Conservation (phyloP, 2,888 invertebrate species). For the Lasioglossum lativentre region DNA sequence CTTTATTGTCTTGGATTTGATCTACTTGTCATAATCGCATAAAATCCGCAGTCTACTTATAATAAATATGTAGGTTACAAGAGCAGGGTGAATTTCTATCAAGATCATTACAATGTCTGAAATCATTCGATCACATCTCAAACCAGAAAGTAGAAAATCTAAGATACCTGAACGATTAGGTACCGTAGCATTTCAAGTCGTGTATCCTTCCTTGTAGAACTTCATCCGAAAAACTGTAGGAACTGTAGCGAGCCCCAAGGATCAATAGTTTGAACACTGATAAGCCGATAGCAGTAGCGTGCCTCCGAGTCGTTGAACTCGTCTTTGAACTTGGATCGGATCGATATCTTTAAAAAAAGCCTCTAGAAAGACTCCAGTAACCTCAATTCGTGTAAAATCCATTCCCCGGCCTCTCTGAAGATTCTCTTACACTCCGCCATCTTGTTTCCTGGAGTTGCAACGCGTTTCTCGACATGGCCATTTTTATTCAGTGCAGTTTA, state of each 20-base stretch:
- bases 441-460: neutral
- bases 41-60: too few species aligned
- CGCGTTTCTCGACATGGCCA: neutral
- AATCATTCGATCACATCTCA: neutral
- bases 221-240: neutral
- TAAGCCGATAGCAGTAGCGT: conserved; percentile 66
- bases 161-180: neutral
- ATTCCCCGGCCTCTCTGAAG: neutral
- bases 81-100: neutral
- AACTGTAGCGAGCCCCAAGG: neutral
- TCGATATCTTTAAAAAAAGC: neutral
- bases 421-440: neutral
- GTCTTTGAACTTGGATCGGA: conserved; percentile 3
- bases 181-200: neutral
- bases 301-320: conserved; percentile 14
- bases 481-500: neutral
- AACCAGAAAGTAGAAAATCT: neutral
- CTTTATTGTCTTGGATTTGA: too few species aligned
- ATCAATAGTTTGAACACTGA: conserved; percentile 20
- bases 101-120: neutral
- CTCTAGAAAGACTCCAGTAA: neutral
- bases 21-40: too few species aligned
- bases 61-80: neutral
- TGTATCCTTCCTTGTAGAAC: neutral
- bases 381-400: neutral